Base-by-base conservation (phyloP, 2,113 vertebrate species). In the Tympanuchus pallidicinctus region DNA sequence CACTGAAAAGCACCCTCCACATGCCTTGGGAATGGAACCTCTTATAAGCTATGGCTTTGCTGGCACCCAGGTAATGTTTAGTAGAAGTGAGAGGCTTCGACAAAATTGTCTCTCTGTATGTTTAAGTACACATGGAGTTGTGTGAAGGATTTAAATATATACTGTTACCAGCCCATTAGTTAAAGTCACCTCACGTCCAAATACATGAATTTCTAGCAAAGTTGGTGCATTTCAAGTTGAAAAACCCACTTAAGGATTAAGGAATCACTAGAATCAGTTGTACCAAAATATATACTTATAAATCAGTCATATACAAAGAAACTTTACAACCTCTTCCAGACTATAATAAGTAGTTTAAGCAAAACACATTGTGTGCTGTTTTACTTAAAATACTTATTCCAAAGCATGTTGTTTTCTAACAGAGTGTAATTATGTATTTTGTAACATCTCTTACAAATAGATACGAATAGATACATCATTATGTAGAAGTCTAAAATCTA, bases 291-390 rank as follows among this genome's bases (percentile, higher is more conserved):
- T 56, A 83, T 38, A 38, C 27, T 27, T 57, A 71, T 86, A 83
- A 86, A 88, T 76, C 56, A 93, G 24, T 59, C 30, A 76, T 52
- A 65, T 61, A 75, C 85, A 72, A 8, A 93, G 38, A 36, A 93
- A 92, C 38, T 7, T n/a, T 65, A 82, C 60, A 54, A 40, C 20
- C 42, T 36, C 6, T 71, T 47, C 25, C 63, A 54, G 36, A 59
- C 30, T 82, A 24, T 78, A 94, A 86, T 95, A 91, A 93, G 5
- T 72, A 87, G 25, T 42, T 94, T 82, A 83, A 96, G 76, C 83
- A 91, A 85, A 17, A 92, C 25, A 48, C 2, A 75, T 10, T 32
- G 82, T 45, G 18, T 87, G 48, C 92, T 86, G 19, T 88, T 93
- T 96, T 87, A 94, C 63, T 56, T 75, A 85, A 96, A 93, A 92